These are phyloP conservation scores for Anodontia alba DNA, from an alignment of 2,888 invertebrate genomes.

Conservation along the genomic window DNA sequence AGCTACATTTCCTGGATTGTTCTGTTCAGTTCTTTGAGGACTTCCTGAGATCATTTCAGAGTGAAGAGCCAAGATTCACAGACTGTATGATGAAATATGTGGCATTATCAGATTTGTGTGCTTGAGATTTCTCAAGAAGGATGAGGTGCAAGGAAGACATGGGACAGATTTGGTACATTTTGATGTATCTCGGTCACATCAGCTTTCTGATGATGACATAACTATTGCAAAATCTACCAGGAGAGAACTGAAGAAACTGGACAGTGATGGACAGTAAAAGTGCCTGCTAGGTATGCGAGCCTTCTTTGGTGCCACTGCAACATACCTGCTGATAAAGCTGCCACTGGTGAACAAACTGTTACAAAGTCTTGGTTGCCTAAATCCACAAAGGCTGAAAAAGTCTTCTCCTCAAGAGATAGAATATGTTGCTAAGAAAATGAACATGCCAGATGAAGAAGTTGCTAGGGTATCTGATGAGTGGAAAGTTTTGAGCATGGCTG, in stretches of 20 bases:
- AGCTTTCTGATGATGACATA: conserved; percentile 32
- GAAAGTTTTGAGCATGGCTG: conserved; percentile 4
- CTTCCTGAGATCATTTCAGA: not conserved
- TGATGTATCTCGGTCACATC: conserved; percentile 14
- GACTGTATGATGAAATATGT: conserved; percentile 70
- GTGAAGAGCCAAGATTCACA: not conserved
- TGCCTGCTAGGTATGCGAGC: conserved; percentile 3
- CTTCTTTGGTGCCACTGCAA: conserved; percentile 1
- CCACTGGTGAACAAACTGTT: conserved; percentile 1
- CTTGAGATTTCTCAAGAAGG: conserved; percentile 27
- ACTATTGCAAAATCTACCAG: conserved; percentile 28
- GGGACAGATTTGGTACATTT: conserved; percentile 17
- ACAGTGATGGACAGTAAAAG: conserved; percentile 7
- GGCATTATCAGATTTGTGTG: conserved; percentile 29
- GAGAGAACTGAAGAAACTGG: conserved; percentile 23
- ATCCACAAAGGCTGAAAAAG: not conserved
- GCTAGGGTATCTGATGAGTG: not conserved
- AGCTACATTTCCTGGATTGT: not conserved
- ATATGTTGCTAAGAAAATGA: not conserved
- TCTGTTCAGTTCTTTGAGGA: not conserved
- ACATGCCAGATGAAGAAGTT: conserved; percentile 5
- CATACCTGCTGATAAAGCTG: not conserved
- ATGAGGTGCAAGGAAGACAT: conserved; percentile 18
- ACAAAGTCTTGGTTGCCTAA: not conserved
- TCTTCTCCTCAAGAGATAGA: not conserved